Base-by-base conservation (phyloP, 2,113 vertebrate genomes). In the Corvus hawaiiensis region DNA sequence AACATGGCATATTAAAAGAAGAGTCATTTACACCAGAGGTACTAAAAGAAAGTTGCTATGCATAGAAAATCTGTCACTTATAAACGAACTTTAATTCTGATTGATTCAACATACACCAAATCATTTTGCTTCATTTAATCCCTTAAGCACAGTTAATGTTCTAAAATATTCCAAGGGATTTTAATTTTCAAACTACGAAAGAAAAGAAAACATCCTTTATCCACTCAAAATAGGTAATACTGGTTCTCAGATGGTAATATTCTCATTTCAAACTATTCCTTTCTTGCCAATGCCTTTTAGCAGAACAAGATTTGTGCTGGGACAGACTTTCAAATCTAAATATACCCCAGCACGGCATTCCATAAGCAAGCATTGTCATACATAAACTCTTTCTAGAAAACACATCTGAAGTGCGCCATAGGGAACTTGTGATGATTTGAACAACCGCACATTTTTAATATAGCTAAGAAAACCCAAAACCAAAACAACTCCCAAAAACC, bases 31-130 rank as follows among this genome's bases (percentile, higher is more conserved):
- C 11, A 9, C 52, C 35, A 84, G 46, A 91, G 81, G 64, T 46
- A 80, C 89, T 83, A 73, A 87, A 76, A 94, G n/a, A 58, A 97
- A 96, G 78, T 92, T 85, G 51, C 62, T 87, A 46, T 49, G 77
- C 67, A 63, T 48, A 93, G 74, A 84, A 96, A 97, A 81, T 32
- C 90, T 97, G 92, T 90, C 97, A 95, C 19, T 96, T 93, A 48
- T 10, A 95, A 98, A 88, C n/a, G 8, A 94, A 92, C 68, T 84
- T 96, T 91, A 97, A 97, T 93, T 95, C 75, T 96, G 97, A 98
- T 96, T 96, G 97, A 97, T 96, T 97, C 92, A 94, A 91, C 79
- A 84, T 37, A 95, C 39, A 96, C 63, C 61, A 97, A 93, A 94
- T 67, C 26, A 94, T 95, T 97, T 96, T 93, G 86, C 86, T 95